phyloP scores from a whole-genome alignment of 2,888 invertebrate genomes.

The Drosophila ustulata region DNA sequence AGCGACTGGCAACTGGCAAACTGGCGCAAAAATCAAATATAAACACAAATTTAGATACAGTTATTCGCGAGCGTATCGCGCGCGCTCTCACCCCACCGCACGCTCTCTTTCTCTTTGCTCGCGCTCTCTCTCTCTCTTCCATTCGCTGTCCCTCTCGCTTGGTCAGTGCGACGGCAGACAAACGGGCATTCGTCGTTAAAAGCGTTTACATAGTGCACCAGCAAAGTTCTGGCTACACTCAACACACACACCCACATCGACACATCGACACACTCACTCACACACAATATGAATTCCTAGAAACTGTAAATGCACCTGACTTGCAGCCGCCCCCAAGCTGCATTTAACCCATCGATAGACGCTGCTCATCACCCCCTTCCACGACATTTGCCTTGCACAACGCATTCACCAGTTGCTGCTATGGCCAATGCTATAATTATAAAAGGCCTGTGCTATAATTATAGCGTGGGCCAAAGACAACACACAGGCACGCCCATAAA shows the following conservation, averaged over 20 bases:
- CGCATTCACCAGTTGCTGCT: slow-evolving; percentile 31
- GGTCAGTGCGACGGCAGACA: slow-evolving; percentile 58
- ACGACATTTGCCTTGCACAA: slow-evolving; percentile 57
- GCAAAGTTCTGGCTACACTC: neutral
- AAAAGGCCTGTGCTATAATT: slow-evolving; percentile 75
- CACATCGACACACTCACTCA: neutral
- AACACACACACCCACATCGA: neutral
- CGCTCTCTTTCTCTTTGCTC: slow-evolving; percentile 11
- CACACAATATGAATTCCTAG: slow-evolving; percentile 42
- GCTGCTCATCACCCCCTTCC: slow-evolving; percentile 10
- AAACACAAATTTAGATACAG: slow-evolving; percentile 75
- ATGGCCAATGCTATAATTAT: slow-evolving; percentile 68
- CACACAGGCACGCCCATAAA: slow-evolving; percentile 64
- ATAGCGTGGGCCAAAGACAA: slow-evolving; percentile 67
- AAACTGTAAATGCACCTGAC: slow-evolving; percentile 55
- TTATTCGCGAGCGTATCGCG: slow-evolving; percentile 36
- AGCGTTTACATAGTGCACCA: slow-evolving; percentile 22
- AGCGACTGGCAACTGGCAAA: slow-evolving; percentile 73
- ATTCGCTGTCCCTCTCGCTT: slow-evolving; percentile 19
- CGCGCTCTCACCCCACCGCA: neutral
- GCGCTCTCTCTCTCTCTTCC: slow-evolving; percentile 3
- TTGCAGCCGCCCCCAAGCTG: neutral
- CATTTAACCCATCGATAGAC: neutral
- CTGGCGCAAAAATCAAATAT: slow-evolving; percentile 78
- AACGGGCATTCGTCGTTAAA: slow-evolving; percentile 52